Evolutionary conservation across 2,113 vertebrate genomes (phyloP).

Genomic region (Petroica traversi): DNA sequence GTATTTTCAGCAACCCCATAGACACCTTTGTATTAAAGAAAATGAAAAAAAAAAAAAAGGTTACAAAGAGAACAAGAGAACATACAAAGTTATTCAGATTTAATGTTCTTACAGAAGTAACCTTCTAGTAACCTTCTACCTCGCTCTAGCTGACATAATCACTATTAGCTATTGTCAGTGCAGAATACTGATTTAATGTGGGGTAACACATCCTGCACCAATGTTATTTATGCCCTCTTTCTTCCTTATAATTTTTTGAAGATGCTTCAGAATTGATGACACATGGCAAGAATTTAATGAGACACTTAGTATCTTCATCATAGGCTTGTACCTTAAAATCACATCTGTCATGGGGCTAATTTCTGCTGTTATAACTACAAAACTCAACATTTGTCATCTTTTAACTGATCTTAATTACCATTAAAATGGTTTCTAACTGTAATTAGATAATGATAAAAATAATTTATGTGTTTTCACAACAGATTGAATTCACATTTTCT

Average conservation of each 20-base stretch:
- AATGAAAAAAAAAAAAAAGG: neutral
- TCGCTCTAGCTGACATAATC: neutral
- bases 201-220: accelerated
- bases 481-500: neutral
- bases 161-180: neutral
- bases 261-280: neutral
- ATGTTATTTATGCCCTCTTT: neutral
- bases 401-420: neutral
- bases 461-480: neutral
- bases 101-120: neutral
- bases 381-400: neutral
- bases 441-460: neutral
- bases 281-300: neutral
- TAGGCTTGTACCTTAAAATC: neutral
- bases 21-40: neutral
- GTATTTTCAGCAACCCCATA: neutral
- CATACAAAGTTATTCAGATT: neutral
- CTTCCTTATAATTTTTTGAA: neutral
- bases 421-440: neutral
- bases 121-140: neutral
- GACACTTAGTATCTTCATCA: neutral
- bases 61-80: neutral
- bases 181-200: neutral
- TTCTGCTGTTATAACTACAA: neutral
- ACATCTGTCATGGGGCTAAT: neutral